Evolutionary conservation across 2,888 invertebrate genomes (phyloP).

Genomic region (Drosophila incognita): DNA sequence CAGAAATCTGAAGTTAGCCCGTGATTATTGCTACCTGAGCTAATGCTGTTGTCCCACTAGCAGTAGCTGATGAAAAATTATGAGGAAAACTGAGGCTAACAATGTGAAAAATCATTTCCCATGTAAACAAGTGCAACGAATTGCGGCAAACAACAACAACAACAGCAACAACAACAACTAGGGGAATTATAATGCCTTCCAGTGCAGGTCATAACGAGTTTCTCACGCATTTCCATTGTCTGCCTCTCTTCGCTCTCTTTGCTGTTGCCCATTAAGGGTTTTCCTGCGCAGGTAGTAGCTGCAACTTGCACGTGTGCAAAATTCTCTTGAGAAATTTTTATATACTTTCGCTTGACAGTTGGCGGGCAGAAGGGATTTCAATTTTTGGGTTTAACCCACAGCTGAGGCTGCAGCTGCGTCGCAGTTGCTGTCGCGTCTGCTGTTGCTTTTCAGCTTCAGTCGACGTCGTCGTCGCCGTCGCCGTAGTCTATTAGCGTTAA

Average conservation of each 20-base stretch:
- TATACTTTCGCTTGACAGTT: slow-evolving; percentile 35
- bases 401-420: slow-evolving; percentile 49
- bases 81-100: slow-evolving; percentile 47
- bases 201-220: slow-evolving; percentile 57
- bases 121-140: slow-evolving; percentile 79
- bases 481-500: slow-evolving; percentile 73
- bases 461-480: slow-evolving; percentile 15
- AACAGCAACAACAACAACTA: slow-evolving; percentile 16
- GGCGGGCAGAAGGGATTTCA: slow-evolving; percentile 30
- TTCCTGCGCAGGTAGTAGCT: slow-evolving; percentile 67
- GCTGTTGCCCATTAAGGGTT: slow-evolving; percentile 66
- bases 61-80: slow-evolving; percentile 48
- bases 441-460: not conserved
- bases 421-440: slow-evolving; percentile 5
- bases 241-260: slow-evolving; percentile 3
- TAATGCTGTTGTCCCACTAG: not conserved
- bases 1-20: slow-evolving; percentile 1
- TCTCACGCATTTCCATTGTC: slow-evolving; percentile 71
- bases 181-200: slow-evolving; percentile 49
- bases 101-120: slow-evolving; percentile 67
- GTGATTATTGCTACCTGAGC: slow-evolving; percentile 13
- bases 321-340: slow-evolving; percentile 53
- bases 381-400: slow-evolving; percentile 43
- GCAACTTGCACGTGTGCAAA: slow-evolving; percentile 69
- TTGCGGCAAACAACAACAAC: slow-evolving; percentile 36